Percentiles rank a stretch among this genome's conserved stretches.
These are phyloP conservation scores for Hippocampus kuda DNA, from an alignment of 2,797 vertebrate genomes.

Conservation along the genomic window DNA sequence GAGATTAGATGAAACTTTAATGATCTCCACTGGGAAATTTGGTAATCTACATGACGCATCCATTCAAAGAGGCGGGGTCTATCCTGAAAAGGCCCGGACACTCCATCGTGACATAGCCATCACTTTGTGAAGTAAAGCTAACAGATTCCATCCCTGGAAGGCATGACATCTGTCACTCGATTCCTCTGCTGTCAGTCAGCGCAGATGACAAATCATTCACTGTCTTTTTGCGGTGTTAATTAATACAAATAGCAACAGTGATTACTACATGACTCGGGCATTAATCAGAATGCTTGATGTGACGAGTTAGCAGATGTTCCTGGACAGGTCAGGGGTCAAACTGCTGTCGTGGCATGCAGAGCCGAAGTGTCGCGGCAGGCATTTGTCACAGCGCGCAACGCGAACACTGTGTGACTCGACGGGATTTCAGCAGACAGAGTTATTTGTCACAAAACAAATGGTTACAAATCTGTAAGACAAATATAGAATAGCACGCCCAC, in stretches of 20 bases:
- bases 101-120: constrained; percentile 26
- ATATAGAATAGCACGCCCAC: constrained; percentile 56
- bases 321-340: constrained; percentile 53
- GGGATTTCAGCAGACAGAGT: constrained; percentile 61
- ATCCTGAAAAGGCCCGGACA: constrained; percentile 22
- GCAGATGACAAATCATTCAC: constrained; percentile 46
- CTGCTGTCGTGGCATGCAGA: constrained; percentile 31
- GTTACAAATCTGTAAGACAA: constrained; percentile 72
- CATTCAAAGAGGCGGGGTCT: constrained; percentile 28
- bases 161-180: constrained; percentile 35
- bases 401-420: constrained; percentile 52
- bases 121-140: constrained; percentile 9
- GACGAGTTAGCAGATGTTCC: constrained; percentile 36
- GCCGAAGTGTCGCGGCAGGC: constrained; percentile 36
- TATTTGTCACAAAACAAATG: constrained; percentile 73
- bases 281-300: constrained; percentile 32
- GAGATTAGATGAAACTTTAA: constrained; percentile 60
- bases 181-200: constrained; percentile 31
- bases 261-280: constrained; percentile 36
- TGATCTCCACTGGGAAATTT: constrained; percentile 50
- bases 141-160: constrained; percentile 28
- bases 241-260: constrained; percentile 48
- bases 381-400: constrained; percentile 49
- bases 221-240: constrained; percentile 39
- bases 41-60: constrained; percentile 45